phyloP scores from a whole-genome alignment of 2,113 vertebrate species.

The Camarhynchus parvulus region DNA sequence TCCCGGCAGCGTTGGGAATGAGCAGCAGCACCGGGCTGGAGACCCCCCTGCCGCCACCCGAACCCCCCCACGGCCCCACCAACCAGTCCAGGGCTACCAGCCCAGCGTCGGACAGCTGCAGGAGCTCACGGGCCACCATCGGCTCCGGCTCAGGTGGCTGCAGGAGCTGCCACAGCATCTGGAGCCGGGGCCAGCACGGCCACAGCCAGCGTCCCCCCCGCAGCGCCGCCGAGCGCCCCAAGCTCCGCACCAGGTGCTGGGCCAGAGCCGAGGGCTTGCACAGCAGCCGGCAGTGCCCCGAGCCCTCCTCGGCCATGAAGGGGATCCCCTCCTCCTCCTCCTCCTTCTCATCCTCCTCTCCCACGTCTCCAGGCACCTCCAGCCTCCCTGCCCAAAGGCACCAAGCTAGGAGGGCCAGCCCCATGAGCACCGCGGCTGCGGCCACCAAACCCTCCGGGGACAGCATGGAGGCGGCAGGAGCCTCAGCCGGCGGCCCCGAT shows the following conservation, averaged over 20 bases:
- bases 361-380: neutral
- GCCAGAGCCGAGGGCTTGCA: slow-evolving; percentile 50
- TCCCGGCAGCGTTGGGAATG: slow-evolving; percentile 82
- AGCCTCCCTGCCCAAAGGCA: neutral
- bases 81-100: slow-evolving; percentile 65
- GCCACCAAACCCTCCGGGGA: neutral
- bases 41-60: slow-evolving; percentile 69
- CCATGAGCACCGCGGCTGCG: fast-evolving
- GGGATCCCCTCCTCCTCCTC: slow-evolving; percentile 13
- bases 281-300: neutral
- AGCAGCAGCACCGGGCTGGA: slow-evolving; percentile 78
- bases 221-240: neutral
- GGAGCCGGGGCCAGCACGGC: slow-evolving; percentile 5
- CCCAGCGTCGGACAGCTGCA: neutral
- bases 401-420: neutral
- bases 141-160: neutral
- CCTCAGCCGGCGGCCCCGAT: neutral
- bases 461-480: neutral
- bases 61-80: slow-evolving; percentile 80
- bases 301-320: neutral
- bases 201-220: neutral
- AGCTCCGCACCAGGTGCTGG: slow-evolving; percentile 13
- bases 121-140: neutral
- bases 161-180: slow-evolving; percentile 6
- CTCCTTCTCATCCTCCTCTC: neutral